These are phyloP conservation scores for Cydia amplana DNA, from an alignment of 1,140 invertebrate species.

Conservation along the genomic window DNA sequence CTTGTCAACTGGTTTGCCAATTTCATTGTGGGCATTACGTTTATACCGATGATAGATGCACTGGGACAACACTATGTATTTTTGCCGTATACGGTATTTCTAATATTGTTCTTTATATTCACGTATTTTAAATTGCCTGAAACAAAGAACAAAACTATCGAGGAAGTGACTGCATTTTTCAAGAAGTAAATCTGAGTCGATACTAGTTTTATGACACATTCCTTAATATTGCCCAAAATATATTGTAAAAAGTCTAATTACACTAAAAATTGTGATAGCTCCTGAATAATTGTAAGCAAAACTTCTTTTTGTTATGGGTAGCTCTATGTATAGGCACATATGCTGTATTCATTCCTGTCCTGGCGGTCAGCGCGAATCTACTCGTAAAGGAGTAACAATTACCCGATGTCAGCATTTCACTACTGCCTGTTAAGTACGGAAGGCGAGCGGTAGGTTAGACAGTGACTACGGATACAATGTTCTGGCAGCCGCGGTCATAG, in stretches of 20 bases:
- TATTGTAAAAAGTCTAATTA: conserved; percentile 56
- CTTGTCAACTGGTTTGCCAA: conserved; percentile 97
- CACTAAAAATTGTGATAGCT: conserved; percentile 62
- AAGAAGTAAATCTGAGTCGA: conserved; percentile 55
- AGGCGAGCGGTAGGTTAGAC: conserved; percentile 37
- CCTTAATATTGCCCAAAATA: conserved; percentile 48
- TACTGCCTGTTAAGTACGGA: no score
- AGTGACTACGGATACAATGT: conserved; percentile 37
- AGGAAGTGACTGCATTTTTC: conserved; percentile 95
- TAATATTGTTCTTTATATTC: conserved; percentile 97
- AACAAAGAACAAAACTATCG: conserved; percentile 98
- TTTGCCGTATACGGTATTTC: conserved; percentile 95
- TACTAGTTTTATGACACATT: conserved; percentile 51
- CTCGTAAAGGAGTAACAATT: no score
- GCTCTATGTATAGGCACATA: conserved; percentile 36
- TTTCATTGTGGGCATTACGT: conserved; percentile 94
- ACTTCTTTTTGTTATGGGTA: conserved; percentile 6
- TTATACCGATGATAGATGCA: conserved; percentile 88
- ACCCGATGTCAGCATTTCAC: no score
- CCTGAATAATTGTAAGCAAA: conserved; percentile 22
- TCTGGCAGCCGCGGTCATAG: conserved; percentile 34
- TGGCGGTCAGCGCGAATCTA: neutral
- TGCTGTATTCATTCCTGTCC: neutral
- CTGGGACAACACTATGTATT: conserved; percentile 96
- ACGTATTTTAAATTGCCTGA: conserved; percentile 98